A percentile compares a stretch with the other conserved stretches of the same genome.
Conservation (phyloP, 1,140 invertebrate genomes). For the Atta cephalotes region DNA sequence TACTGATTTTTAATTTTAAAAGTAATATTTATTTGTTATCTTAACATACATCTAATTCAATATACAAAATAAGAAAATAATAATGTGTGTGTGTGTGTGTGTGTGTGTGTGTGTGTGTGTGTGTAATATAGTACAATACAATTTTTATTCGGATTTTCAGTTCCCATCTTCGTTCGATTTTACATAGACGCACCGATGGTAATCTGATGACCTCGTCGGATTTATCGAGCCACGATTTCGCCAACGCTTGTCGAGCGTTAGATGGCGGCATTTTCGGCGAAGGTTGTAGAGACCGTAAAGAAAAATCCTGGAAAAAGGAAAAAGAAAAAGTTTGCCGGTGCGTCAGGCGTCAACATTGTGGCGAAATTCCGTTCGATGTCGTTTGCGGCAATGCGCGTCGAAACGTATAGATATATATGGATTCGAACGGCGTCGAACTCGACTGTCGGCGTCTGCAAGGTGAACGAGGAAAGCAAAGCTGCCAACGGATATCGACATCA, state of each 20-base stretch:
- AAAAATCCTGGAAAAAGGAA: slow-evolving; percentile 28
- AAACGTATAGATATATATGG: slow-evolving; percentile 74
- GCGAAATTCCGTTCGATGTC: slow-evolving; percentile 42
- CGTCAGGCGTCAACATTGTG: slow-evolving; percentile 28
- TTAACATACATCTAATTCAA: not conserved
- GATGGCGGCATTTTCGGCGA: not conserved
- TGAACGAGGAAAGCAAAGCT: slow-evolving; percentile 52
- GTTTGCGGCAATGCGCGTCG: slow-evolving; percentile 69
- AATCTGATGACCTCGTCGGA: slow-evolving; percentile 9
- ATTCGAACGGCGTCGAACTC: slow-evolving; percentile 54
- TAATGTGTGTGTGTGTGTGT: not conserved
- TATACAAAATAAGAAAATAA: not conserved
- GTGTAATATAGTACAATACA: too few relatives aligned
- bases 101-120: too few relatives aligned
- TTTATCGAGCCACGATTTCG: slow-evolving; percentile 18
- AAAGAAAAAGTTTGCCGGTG: not conserved
- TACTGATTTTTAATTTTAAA: not conserved
- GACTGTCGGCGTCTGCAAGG: slow-evolving; percentile 31
- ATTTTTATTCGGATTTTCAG: not conserved
- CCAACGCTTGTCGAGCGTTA: slow-evolving; percentile 25
- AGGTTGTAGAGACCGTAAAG: not conserved
- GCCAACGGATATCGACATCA: slow-evolving; percentile 64
- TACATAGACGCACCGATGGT: not conserved
- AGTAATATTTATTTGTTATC: not conserved
- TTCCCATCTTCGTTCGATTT: not conserved